phyloP scores from a whole-genome alignment of 2,113 vertebrate genomes.

The Pardalotus punctatus region DNA sequence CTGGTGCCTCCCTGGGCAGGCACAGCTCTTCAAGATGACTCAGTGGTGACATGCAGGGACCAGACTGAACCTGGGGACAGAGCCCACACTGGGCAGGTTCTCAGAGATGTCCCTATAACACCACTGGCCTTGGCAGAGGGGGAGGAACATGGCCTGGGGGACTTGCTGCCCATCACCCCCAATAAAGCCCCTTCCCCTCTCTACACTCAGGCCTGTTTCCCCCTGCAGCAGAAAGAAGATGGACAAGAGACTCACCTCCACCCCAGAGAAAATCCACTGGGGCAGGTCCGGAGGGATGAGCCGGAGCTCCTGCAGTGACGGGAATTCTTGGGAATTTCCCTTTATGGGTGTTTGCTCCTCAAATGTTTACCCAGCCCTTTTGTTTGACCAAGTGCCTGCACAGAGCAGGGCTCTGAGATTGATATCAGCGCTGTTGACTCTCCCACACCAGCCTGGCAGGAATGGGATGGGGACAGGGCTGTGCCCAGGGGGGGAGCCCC shows the following conservation, averaged over 20 bases:
- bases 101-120: neutral
- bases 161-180: neutral
- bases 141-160: accelerated
- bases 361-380: slow-evolving; percentile 19
- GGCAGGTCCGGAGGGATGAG: accelerated
- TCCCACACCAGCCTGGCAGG: neutral
- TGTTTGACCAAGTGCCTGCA: neutral
- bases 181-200: slow-evolving; percentile 19
- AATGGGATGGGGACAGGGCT: neutral
- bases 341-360: slow-evolving; percentile 49
- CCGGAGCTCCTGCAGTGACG: accelerated
- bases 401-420: neutral
- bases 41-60: accelerated
- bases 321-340: neutral
- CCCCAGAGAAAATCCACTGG: neutral
- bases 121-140: neutral
- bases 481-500: neutral
- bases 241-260: accelerated
- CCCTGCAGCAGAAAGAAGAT: neutral
- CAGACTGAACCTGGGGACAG: neutral
- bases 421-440: neutral
- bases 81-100: accelerated
- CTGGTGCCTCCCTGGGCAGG: neutral
- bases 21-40: neutral
- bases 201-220: neutral